Evolutionary conservation across 2,797 vertebrate species (phyloP), one percentile per base, ranked within the genome.

Genomic region (Arremon brunneinucha): DNA sequence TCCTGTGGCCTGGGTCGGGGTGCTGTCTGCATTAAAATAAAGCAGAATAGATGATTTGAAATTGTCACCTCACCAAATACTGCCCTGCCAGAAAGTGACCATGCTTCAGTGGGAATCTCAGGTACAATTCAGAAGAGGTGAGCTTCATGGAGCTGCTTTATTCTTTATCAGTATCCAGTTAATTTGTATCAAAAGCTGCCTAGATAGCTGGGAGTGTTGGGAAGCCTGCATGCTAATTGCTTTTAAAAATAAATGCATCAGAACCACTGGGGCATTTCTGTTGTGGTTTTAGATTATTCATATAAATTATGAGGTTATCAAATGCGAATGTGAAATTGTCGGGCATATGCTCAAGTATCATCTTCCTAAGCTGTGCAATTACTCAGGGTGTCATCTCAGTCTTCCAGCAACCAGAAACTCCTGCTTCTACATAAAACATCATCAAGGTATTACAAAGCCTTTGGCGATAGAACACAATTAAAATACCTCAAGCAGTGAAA

Each of bases 321-420:
- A 93, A 95, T 82, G 74, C 0, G 2, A 92, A 77, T 83, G 56
- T 71, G 72, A 89, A 93, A 91, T 95, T 93, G 70, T 69, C 41
- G 78, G 68, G 60, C 96, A 95, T 97, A 93, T 96, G 96, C 74
- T 95, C 57, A 44, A 84, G 92, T 78, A 94, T 15, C 62, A 69
- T 84, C 72, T 96, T 92, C 85, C 62, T 86, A 93, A 97, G 71
- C 35, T 89, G 53, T 93, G 94, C 83, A 96, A 97, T 97, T 97
- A 97, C 65, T 97, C 95, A 97, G 76, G 49, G 44, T 96, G 96
- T 95, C 96, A 95, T 86, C 60, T 91, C 80, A 78, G 86, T 90
- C 94, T 96, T 96, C 94, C 65, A 95, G 93, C 89, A 85, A 88
- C 44, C 55, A 81, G 68, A 75, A 85, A 92, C 89, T 94, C 95